These are phyloP conservation scores for Neoniphon sammara DNA, from an alignment of 2,797 vertebrate genomes.

Conservation along the genomic window DNA sequence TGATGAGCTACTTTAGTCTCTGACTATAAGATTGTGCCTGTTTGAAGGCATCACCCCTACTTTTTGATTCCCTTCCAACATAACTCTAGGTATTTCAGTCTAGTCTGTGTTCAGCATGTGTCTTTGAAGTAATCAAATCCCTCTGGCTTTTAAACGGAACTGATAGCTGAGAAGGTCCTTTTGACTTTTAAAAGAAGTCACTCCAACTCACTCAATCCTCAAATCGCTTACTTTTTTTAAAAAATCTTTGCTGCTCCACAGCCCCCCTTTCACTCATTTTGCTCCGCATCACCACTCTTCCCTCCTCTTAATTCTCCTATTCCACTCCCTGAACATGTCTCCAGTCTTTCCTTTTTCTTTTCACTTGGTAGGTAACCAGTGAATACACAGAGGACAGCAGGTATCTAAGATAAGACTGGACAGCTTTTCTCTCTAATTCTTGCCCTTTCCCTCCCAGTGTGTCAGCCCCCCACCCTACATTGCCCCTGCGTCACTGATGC, in stretches of 20 bases:
- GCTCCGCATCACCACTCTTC: slow-evolving; percentile 22
- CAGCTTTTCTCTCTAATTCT: slow-evolving; percentile 6
- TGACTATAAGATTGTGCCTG: slow-evolving; percentile 38
- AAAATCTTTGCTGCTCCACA: slow-evolving; percentile 19
- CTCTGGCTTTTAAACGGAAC: slow-evolving; percentile 59
- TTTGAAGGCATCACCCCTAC: slow-evolving; percentile 54
- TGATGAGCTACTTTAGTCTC: slow-evolving; percentile 40
- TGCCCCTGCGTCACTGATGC: slow-evolving; percentile 7
- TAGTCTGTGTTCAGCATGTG: slow-evolving; percentile 44
- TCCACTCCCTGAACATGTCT: slow-evolving; percentile 2
- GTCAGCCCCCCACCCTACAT: not conserved
- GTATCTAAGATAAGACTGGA: no score
- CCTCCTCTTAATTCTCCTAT: not conserved
- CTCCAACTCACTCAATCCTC: slow-evolving; percentile 31
- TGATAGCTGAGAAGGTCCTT: slow-evolving; percentile 59
- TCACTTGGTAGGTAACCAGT: not conserved
- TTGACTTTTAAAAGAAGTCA: slow-evolving; percentile 59
- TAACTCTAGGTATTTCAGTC: slow-evolving; percentile 53
- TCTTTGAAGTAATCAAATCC: slow-evolving; percentile 72
- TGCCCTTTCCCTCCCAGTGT: not conserved
- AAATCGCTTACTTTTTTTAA: slow-evolving; percentile 22
- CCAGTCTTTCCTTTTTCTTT: slow-evolving; percentile 6
- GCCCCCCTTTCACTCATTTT: slow-evolving; percentile 26
- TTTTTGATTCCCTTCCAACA: slow-evolving; percentile 55
- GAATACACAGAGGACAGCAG: not conserved